Evolutionary conservation across 37 sponge, comb jelly and placozoan species (phyloP).

Genomic region (Halichondria panicea): DNA sequence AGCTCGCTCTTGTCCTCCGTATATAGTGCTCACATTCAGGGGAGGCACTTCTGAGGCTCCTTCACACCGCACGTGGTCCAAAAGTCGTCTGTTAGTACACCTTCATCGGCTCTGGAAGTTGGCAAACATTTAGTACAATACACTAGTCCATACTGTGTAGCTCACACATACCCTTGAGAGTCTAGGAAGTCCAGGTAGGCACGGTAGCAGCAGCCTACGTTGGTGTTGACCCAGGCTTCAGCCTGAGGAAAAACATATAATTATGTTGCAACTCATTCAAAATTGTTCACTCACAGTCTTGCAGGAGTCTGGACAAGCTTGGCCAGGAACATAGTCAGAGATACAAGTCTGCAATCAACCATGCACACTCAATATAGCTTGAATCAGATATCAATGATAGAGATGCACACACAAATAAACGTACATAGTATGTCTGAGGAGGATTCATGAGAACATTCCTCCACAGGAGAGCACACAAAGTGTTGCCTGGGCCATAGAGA

Average conservation of each 20-base stretch:
- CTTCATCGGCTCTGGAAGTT: background rate
- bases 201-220: slow-evolving; percentile 27
- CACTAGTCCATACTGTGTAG: background rate
- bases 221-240: background rate
- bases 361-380: background rate
- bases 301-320: background rate
- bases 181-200: background rate
- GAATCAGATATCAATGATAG: background rate
- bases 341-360: background rate
- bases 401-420: background rate
- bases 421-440: background rate
- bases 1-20: no score
- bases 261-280: background rate
- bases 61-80: no score
- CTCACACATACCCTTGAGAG: background rate
- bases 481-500: background rate
- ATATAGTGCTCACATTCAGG: no score
- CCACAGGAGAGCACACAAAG: background rate
- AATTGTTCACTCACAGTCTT: slow-evolving; percentile 5
- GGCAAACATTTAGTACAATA: background rate
- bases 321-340: background rate
- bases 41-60: no score
- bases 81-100: background rate
- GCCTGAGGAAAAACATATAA: background rate
- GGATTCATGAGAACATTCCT: background rate